A percentile compares a stretch with the other conserved stretches of the same genome.
These are phyloP conservation scores for Polypedilum vanderplanki DNA, from an alignment of 1,140 invertebrate genomes.

Conservation along the genomic window DNA sequence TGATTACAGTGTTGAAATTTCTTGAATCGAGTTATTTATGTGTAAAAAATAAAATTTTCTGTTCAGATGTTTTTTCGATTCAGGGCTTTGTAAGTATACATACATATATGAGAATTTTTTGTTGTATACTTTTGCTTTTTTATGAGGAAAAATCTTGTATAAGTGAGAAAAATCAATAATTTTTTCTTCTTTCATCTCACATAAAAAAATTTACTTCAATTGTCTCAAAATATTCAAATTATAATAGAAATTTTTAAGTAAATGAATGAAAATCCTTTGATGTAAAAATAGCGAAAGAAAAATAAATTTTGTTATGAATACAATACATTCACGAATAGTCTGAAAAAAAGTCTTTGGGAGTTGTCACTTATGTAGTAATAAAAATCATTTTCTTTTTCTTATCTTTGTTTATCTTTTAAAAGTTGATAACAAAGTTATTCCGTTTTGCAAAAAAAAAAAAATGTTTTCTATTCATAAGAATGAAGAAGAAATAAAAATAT, in stretches of 20 bases:
- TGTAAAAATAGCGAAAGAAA: neutral
- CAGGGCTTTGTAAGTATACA: neutral
- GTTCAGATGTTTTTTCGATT: conserved; percentile 18
- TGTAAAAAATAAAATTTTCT: neutral
- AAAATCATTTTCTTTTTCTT: neutral
- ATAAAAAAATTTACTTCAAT: neutral
- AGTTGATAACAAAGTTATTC: neutral
- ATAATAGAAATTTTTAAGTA: no score
- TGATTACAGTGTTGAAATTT: neutral
- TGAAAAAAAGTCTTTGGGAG: neutral
- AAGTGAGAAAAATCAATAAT: conserved; percentile 13
- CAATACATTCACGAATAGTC: neutral
- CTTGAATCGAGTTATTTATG: neutral
- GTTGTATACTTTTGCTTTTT: neutral
- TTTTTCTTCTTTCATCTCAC: neutral
- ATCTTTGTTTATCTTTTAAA: conserved; percentile 1
- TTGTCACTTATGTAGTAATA: no score
- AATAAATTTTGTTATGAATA: neutral
- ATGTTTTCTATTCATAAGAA: no score
- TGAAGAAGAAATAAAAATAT: no score
- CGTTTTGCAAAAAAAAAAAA: no score
- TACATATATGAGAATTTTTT: no score
- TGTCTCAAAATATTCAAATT: no score
- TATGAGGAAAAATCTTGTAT: conserved; percentile 3
- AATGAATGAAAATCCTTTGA: neutral